Conservation (phyloP, 2,797 vertebrate species). For the Enteromius anoplus region DNA sequence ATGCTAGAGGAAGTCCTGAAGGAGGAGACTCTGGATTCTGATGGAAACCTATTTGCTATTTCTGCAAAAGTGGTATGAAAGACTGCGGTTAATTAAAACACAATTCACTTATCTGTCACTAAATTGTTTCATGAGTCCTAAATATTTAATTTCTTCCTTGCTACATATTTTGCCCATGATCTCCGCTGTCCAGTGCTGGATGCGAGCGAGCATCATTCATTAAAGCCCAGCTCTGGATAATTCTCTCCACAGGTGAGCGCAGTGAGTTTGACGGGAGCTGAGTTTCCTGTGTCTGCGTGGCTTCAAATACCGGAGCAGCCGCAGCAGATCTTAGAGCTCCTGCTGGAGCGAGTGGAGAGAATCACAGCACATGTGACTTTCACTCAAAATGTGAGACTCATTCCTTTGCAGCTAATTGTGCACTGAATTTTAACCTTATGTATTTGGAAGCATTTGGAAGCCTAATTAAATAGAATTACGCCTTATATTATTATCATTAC, state of each 20-base stretch:
- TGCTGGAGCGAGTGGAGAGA: conserved; percentile 87
- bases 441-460: neutral
- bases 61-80: conserved; percentile 89
- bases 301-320: conserved; percentile 70
- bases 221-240: neutral
- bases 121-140: neutral
- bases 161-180: neutral
- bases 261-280: conserved; percentile 71
- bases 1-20: conserved; percentile 76
- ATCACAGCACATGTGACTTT: conserved; percentile 83
- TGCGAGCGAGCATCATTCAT: neutral
- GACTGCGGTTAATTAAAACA: neutral
- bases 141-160: neutral
- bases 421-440: neutral
- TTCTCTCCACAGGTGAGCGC: conserved; percentile 78
- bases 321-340: conserved; percentile 71
- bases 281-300: conserved; percentile 85
- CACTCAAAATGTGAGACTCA: conserved; percentile 76
- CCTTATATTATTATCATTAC: too few species aligned
- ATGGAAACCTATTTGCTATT: conserved; percentile 72
- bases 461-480: neutral
- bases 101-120: neutral
- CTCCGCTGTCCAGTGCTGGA: neutral
- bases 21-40: conserved; percentile 75
- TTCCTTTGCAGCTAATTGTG: neutral